Evolutionary conservation across 1,140 invertebrate genomes (phyloP), one percentile per base, ranked within the genome.

Genomic region (Drosophila rhopaloa): DNA sequence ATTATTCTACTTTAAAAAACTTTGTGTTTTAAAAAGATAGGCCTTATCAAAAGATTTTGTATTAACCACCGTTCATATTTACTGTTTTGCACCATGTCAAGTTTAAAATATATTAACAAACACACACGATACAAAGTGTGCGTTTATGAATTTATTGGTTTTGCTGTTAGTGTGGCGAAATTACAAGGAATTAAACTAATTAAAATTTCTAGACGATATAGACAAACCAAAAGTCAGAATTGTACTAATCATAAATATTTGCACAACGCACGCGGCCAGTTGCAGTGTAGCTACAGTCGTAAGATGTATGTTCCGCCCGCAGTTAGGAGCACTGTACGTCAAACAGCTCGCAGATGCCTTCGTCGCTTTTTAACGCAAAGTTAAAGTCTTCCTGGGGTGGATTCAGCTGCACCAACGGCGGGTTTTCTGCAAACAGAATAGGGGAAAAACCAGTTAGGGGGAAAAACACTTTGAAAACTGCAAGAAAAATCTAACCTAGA

Each of bases 201-300:
- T 78, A 74, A 89, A 81, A 84, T 46, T 59, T 81, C 77, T 89
- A 88, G 63, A 65, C 47, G 67, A 60, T 81, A 78, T 79, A 92
- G 86, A 72, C 92, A 81, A 77, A 92, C 91, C 72, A 93, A 80
- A 93, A 84, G 90, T 77, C 65, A 80, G 55, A 85, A 81, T 79
- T 77, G 81, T 91, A 67, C 77, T 76, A 84, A 90, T 71, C 79
- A 77, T 76, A 90, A 86, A 82, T 90, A 86, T 86, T 89, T 89
- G 84, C 84, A 89, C 84, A 90, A 89, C 60, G 80, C 79, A 89
- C 70, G 62, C 85, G 84, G 84, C 84, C 84, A 79, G 70, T 55
- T 83, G 73, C 68, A 85, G 65, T 47, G 37, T 51, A 55, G 59
- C 63, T 46, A 66, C 57, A 54, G 44, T 65, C 37, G 29, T 38